phyloP scores from a whole-genome alignment of 2,113 vertebrate species.

The Mustelus asterias region DNA sequence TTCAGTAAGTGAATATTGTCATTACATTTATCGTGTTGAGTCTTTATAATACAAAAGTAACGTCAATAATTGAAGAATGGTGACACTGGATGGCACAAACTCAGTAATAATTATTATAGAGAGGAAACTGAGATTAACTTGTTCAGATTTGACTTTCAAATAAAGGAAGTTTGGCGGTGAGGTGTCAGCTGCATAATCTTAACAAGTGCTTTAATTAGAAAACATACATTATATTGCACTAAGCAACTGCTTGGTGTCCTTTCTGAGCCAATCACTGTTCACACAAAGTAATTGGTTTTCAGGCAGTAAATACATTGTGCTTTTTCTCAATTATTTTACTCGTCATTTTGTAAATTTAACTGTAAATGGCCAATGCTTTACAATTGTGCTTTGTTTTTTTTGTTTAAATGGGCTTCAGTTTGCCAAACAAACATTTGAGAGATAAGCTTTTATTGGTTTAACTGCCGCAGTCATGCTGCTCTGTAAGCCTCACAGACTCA shows the following conservation, averaged over 20 bases:
- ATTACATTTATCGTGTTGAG: constrained; percentile 68
- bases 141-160: constrained; percentile 10
- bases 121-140: neutral
- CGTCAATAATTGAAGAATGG: constrained; percentile 56
- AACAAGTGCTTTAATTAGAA: neutral
- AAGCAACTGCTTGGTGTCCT: neutral
- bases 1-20: constrained; percentile 65
- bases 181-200: neutral
- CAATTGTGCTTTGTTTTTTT: neutral
- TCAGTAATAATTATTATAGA: constrained; percentile 37
- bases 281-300: neutral
- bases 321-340: neutral
- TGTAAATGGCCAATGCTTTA: neutral
- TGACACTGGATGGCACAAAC: constrained; percentile 52
- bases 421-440: neutral
- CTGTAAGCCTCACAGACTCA: neutral
- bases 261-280: neutral
- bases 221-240: neutral
- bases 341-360: neutral
- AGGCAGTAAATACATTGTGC: neutral
- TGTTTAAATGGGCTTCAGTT: neutral
- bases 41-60: constrained; percentile 47
- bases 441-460: neutral
- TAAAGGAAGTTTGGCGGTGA: neutral
- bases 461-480: neutral